Percentiles rank a stretch among this genome's conserved stretches.
phyloP scores from a whole-genome alignment of 2,113 vertebrate genomes.

The Danio rerio region GRCz12tu NC_133185.1:781501-782000 shows the following conservation, averaged over 20 bases:
- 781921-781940: constrained; percentile 40
- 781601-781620: background rate
- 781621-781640: background rate
- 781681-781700: constrained; percentile 18
- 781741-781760: no score
- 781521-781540: constrained; percentile 84
- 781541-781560: background rate
- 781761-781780: no score
- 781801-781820: no score
- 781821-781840: constrained; percentile 46
- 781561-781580: background rate
- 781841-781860: constrained; percentile 56
- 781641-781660: background rate
- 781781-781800: no score
- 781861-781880: constrained; percentile 59
- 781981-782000: no score
- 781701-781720: no score
- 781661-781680: background rate
- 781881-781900: constrained; percentile 52
- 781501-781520: constrained; percentile 84
- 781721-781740: no score
- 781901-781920: constrained; percentile 55
- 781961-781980: no score
- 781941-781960: constrained; percentile 39
- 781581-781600: background rate